These are phyloP conservation scores for Rhinophrynus dorsalis DNA, from an alignment of 2,797 vertebrate species.

Conservation along the genomic window DNA sequence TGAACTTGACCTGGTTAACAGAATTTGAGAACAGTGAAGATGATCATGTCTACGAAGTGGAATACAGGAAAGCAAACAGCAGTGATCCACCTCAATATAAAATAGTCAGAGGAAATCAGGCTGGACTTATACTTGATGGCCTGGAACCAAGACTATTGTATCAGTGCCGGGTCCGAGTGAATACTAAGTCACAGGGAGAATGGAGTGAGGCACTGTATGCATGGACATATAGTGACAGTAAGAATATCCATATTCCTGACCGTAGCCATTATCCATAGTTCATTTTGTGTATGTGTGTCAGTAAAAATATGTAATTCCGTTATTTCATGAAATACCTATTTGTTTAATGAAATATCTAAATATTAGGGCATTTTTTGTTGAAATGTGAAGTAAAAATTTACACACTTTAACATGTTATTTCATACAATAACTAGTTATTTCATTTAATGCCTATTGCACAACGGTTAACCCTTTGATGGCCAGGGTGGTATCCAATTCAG, in stretches of 20 bases:
- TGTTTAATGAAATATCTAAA: no score
- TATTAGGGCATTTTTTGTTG: no score
- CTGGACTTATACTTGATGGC: constrained; percentile 62
- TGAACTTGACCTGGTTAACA: constrained; percentile 78
- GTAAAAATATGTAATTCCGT: no score
- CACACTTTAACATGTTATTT: no score
- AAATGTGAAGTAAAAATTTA: no score
- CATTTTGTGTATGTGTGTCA: no score
- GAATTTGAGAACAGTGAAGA: constrained; percentile 67
- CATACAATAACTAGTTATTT: no score
- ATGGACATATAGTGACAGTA: constrained; percentile 84
- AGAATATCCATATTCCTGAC: constrained; percentile 52
- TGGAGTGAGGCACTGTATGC: constrained; percentile 73
- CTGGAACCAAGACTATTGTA: constrained; percentile 78
- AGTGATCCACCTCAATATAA: constrained; percentile 53
- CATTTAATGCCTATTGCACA: no score
- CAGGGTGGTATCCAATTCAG: no score
- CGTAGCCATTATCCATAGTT: background rate
- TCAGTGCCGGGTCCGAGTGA: constrained; percentile 72
- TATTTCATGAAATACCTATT: no score
- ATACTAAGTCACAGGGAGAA: constrained; percentile 70
- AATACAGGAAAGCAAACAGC: constrained; percentile 64
- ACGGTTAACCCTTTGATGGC: no score
- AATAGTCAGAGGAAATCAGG: constrained; percentile 71
- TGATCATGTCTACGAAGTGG: constrained; percentile 72